Conservation (phyloP, 2,888 invertebrate species). For the Eupeodes latifasciatus region DNA sequence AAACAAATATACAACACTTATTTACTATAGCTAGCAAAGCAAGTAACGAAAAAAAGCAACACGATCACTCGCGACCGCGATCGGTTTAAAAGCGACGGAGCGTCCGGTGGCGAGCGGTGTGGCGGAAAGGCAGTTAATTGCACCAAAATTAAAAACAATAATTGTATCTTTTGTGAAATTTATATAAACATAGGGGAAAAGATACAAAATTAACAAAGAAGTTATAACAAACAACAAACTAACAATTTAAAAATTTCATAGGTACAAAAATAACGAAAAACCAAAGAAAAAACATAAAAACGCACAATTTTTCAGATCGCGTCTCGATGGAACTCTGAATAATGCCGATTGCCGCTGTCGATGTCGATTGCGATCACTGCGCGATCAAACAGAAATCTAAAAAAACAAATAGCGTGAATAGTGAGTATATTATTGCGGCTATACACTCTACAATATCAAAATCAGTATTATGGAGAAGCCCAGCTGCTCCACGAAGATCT, state of each 20-base stretch:
- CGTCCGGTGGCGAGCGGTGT: neutral
- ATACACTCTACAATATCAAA: neutral
- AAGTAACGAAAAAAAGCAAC: conserved; percentile 14
- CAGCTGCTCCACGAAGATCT: conserved; percentile 73
- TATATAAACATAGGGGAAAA: neutral
- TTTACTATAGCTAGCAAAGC: conserved; percentile 23
- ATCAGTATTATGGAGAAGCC: conserved; percentile 44
- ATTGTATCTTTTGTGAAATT: conserved; percentile 19
- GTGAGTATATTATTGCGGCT: neutral
- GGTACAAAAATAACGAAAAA: neutral
- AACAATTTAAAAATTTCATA: conserved; percentile 19
- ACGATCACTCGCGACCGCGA: conserved; percentile 57
- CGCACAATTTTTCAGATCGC: conserved; percentile 37
- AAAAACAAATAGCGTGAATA: conserved; percentile 7
- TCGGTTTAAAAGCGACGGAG: too few species aligned
- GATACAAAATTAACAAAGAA: neutral
- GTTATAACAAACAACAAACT: conserved; percentile 7
- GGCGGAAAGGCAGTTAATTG: conserved; percentile 23
- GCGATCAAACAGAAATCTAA: conserved; percentile 29
- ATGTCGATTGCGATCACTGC: conserved; percentile 9
- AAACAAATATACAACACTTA: conserved; percentile 37
- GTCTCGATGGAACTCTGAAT: conserved; percentile 25
- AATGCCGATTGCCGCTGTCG: conserved; percentile 11
- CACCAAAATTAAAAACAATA: conserved; percentile 24
- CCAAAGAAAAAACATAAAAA: neutral